Evolutionary conservation across 2,797 vertebrate species (phyloP).

Genomic region (Xenopus petersii): DNA sequence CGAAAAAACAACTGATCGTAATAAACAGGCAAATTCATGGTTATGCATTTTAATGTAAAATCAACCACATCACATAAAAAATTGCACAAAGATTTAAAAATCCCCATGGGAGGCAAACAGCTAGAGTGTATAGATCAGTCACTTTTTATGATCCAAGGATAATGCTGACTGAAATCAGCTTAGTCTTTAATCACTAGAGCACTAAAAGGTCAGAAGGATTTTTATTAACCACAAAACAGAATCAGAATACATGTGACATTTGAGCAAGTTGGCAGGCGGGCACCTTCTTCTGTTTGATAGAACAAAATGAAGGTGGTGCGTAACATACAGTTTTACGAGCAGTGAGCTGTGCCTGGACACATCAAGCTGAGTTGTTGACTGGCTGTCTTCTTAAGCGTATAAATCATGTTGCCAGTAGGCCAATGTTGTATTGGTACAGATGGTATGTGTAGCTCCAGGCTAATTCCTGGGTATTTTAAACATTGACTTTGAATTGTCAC

Average conservation of each 20-base stretch:
- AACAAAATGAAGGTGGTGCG: slow-evolving; percentile 15
- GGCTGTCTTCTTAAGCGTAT: slow-evolving; percentile 40
- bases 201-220: slow-evolving; percentile 39
- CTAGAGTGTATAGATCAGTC: background rate
- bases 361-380: slow-evolving; percentile 39
- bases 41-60: no score
- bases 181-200: slow-evolving; percentile 20
- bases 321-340: slow-evolving; percentile 21
- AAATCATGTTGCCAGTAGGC: slow-evolving; percentile 45
- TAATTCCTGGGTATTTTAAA: slow-evolving; percentile 46
- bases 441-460: slow-evolving; percentile 47
- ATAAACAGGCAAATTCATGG: no score
- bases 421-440: slow-evolving; percentile 48
- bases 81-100: no score
- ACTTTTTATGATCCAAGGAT: slow-evolving; percentile 26
- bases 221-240: slow-evolving; percentile 19
- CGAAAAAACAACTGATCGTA: no score
- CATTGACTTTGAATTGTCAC: slow-evolving; percentile 46
- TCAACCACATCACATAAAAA: no score
- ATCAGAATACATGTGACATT: slow-evolving; percentile 16
- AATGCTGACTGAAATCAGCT: slow-evolving; percentile 9
- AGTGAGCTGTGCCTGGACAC: slow-evolving; percentile 29
- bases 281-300: slow-evolving; percentile 1
- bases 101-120: no score
- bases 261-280: slow-evolving; percentile 13